phyloP scores from a whole-genome alignment of 2,888 invertebrate genomes.

The Drosophila villosipedis region DNA sequence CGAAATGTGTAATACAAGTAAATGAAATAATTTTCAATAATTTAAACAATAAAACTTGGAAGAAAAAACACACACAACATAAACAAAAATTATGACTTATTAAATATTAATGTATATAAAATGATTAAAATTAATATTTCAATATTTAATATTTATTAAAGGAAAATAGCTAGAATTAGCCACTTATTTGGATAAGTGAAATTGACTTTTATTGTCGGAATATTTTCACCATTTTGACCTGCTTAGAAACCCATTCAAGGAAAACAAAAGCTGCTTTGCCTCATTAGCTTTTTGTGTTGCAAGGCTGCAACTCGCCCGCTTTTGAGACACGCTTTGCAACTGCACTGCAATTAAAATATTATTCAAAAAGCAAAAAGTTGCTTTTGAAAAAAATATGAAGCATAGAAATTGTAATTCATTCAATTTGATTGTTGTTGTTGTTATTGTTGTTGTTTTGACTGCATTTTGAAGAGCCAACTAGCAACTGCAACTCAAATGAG shows the following conservation, averaged over 20 bases:
- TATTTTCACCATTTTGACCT: background rate
- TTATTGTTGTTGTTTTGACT: background rate
- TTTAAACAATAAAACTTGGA: background rate
- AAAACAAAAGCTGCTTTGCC: background rate
- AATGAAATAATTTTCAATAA: background rate
- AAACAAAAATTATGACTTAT: background rate
- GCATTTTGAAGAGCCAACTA: slow-evolving; percentile 1
- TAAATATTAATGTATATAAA: background rate
- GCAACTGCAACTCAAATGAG: slow-evolving; percentile 8
- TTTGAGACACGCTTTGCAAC: background rate
- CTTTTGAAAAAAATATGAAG: background rate
- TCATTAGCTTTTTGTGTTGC: background rate
- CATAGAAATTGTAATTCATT: slow-evolving; percentile 17
- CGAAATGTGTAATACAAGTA: background rate
- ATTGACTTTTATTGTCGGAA: background rate
- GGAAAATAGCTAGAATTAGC: background rate
- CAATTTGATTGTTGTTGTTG: slow-evolving; percentile 9
- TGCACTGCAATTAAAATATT: background rate
- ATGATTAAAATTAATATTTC: background rate
- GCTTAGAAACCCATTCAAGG: background rate
- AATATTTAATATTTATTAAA: background rate
- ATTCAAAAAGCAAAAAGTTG: background rate
- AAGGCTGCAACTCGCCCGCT: background rate
- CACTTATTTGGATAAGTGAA: background rate
- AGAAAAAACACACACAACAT: background rate